Percentiles rank a stretch among this genome's conserved stretches.
phyloP scores from a whole-genome alignment of 1,140 invertebrate species.

The Cyclina sinensis region DNA sequence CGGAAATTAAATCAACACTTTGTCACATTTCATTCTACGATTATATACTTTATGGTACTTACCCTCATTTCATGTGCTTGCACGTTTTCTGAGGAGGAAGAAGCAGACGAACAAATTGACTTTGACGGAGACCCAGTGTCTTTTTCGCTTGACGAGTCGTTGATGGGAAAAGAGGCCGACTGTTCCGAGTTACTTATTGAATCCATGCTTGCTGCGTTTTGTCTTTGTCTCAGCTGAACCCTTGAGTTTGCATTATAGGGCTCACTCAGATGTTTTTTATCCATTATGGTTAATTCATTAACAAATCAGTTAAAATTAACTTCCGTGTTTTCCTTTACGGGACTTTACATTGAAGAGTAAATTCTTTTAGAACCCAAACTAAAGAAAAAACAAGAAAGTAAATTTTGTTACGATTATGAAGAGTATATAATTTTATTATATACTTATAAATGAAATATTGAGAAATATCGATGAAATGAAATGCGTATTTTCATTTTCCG shows the following conservation, averaged over 20 bases:
- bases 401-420: too few relatives aligned
- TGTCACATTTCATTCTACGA: too few relatives aligned
- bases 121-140: conserved; percentile 66
- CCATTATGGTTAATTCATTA: neutral
- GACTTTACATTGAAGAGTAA: conserved; percentile 15
- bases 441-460: too few relatives aligned
- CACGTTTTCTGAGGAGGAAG: conserved; percentile 65
- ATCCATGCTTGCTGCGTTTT: conserved; percentile 38
- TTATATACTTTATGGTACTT: too few relatives aligned
- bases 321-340: neutral
- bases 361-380: neutral
- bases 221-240: neutral
- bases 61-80: conserved; percentile 58
- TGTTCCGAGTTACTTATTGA: conserved; percentile 63
- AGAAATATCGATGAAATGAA: too few relatives aligned
- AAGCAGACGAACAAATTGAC: conserved; percentile 64
- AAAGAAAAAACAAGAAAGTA: neutral
- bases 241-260: neutral
- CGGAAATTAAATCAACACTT: too few relatives aligned
- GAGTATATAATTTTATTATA: too few relatives aligned
- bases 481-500: too few relatives aligned
- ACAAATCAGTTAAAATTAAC: neutral
- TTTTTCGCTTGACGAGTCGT: conserved; percentile 60
- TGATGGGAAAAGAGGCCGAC: conserved; percentile 45
- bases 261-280: neutral